Conservation (phyloP, 2,113 vertebrate genomes). For the Elanoides forficatus region DNA sequence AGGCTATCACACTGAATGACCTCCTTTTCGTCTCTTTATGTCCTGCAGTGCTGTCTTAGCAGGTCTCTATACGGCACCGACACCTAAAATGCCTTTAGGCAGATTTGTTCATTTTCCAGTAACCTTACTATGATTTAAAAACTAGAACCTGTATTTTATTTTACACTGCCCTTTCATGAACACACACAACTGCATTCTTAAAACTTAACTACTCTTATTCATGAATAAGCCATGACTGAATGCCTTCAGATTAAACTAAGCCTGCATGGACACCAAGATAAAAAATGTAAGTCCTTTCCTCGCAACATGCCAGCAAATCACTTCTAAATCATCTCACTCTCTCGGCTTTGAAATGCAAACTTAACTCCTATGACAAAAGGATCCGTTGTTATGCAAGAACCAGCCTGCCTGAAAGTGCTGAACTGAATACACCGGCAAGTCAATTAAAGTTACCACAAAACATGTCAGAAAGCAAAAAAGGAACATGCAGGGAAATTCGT, state of each 20-base stretch:
- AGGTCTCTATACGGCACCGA: not conserved
- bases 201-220: not conserved
- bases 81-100: not conserved
- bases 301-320: not conserved
- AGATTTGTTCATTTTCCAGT: not conserved
- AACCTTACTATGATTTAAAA: not conserved
- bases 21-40: not conserved
- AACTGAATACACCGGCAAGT: not conserved
- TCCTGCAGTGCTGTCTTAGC: not conserved
- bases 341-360: not conserved
- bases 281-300: not conserved
- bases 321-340: not conserved
- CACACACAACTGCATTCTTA: not conserved
- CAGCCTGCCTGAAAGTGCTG: not conserved
- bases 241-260: not conserved
- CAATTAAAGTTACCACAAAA: not conserved
- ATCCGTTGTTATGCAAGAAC: not conserved
- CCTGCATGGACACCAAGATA: not conserved
- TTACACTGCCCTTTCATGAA: not conserved
- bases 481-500: not conserved
- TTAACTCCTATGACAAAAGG: conserved; percentile 19
- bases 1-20: not conserved
- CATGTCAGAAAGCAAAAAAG: not conserved
- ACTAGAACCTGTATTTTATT: not conserved
- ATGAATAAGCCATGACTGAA: not conserved